These are phyloP conservation scores for Podocnemis expansa DNA, from an alignment of 2,113 vertebrate genomes.

Conservation along the genomic window DNA sequence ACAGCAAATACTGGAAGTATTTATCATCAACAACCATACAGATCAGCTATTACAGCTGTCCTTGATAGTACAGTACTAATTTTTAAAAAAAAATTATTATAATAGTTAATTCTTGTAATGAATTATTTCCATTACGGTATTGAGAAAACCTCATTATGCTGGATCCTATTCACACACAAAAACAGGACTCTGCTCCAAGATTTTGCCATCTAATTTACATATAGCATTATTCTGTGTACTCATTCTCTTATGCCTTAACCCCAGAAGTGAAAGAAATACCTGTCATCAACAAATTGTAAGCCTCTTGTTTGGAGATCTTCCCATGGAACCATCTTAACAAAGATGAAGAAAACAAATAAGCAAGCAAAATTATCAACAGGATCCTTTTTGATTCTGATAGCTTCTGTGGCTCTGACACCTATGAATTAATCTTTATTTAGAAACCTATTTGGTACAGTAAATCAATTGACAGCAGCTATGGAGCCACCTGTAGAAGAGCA, in stretches of 20 bases:
- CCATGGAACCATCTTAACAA: constrained; percentile 96
- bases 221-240: background rate
- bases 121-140: background rate
- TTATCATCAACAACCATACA: background rate
- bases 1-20: background rate
- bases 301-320: constrained; percentile 98
- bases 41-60: background rate
- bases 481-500: background rate
- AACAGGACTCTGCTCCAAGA: background rate
- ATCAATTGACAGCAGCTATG: background rate
- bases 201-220: background rate
- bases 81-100: background rate
- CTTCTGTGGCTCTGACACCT: constrained; percentile 39
- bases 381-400: constrained; percentile 25
- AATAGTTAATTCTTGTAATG: background rate
- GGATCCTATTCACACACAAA: background rate
- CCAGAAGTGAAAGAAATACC: constrained; percentile 77
- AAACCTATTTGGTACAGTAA: background rate
- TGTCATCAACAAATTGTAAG: constrained; percentile 98
- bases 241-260: background rate
- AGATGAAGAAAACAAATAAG: constrained; percentile 72
- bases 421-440: constrained; percentile 58
- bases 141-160: background rate
- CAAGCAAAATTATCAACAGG: constrained; percentile 48
- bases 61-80: background rate